Evolutionary conservation across 53 echinoderm and acorn worm species (phyloP).

Genomic region (Glandiceps talaboti): DNA sequence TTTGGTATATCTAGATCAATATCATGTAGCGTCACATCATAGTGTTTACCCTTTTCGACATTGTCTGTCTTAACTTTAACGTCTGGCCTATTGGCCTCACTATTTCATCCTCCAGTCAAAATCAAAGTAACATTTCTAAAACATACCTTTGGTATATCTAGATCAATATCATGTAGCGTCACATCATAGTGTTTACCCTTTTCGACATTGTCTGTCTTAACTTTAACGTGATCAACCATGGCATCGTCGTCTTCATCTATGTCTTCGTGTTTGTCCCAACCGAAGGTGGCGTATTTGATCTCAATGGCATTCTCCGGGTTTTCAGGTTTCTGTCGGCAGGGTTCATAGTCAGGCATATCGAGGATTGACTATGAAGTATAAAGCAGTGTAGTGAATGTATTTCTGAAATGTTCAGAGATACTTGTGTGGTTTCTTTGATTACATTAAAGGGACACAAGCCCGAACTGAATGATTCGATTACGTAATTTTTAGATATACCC

Average conservation of each 20-base stretch:
- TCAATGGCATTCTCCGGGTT: slow-evolving; percentile 37
- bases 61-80: slow-evolving; percentile 11
- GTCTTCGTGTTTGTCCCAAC: slow-evolving; percentile 30
- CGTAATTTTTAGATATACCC: too few species aligned
- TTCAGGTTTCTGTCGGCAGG: slow-evolving; percentile 15
- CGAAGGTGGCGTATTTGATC: slow-evolving; percentile 27
- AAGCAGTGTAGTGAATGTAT: too few species aligned
- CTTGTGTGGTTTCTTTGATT: too few species aligned
- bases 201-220: slow-evolving; percentile 6
- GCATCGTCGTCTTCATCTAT: slow-evolving; percentile 2
- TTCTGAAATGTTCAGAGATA: too few species aligned
- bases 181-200: slow-evolving; percentile 1
- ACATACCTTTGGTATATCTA: slow-evolving; percentile 33
- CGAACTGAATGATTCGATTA: too few species aligned
- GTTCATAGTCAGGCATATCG: background rate
- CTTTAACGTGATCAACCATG: slow-evolving; percentile 10
- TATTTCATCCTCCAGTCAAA: slow-evolving; percentile 1
- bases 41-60: slow-evolving; percentile 5
- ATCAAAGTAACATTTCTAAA: too few species aligned
- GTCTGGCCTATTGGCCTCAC: background rate
- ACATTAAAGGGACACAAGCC: too few species aligned
- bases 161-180: slow-evolving; percentile 33
- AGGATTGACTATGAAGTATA: background rate
- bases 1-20: slow-evolving; percentile 36
- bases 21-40: slow-evolving; percentile 19